These are phyloP conservation scores for Molossus alvarezi DNA, from an alignment of 2,797 vertebrate genomes.

Conservation along the genomic window DNA sequence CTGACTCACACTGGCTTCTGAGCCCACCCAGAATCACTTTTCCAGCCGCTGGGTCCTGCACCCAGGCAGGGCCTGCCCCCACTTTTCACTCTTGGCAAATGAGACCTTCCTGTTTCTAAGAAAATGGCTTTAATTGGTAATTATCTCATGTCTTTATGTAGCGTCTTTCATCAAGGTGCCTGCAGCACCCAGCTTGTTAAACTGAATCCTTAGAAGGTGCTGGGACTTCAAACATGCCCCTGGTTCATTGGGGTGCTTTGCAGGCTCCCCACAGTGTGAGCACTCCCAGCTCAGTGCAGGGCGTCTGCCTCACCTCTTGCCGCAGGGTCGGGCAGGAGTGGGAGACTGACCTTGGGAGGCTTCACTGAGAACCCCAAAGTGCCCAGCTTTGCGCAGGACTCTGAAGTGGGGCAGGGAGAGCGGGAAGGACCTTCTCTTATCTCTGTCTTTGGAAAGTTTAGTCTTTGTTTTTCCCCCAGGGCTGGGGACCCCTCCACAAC, in stretches of 20 bases:
- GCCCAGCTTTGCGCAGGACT: no score
- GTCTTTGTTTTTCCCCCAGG: not conserved
- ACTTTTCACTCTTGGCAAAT: slow-evolving; percentile 66
- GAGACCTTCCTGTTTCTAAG: slow-evolving; percentile 75
- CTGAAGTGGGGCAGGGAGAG: not conserved
- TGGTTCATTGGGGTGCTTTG: slow-evolving; percentile 36
- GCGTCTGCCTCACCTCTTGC: not conserved
- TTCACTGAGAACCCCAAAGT: not conserved
- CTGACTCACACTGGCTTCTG: not conserved
- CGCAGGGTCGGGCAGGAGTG: not conserved
- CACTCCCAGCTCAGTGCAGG: not conserved
- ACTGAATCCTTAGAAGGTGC: slow-evolving; percentile 62
- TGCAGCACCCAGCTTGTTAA: slow-evolving; percentile 59
- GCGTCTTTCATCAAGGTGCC: slow-evolving; percentile 66
- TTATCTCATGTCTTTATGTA: slow-evolving; percentile 64
- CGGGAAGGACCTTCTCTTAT: not conserved
- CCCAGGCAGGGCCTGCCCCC: not conserved
- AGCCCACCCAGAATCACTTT: slow-evolving; percentile 54
- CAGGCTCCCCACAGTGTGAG: slow-evolving; percentile 51
- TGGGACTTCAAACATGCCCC: slow-evolving; percentile 67
- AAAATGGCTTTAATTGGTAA: slow-evolving; percentile 78
- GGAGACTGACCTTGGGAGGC: not conserved
- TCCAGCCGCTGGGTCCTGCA: not conserved
- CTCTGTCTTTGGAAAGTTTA: not conserved
- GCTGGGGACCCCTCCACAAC: not conserved